Evolutionary conservation across 1,140 invertebrate genomes (phyloP), one percentile per base, ranked within the genome.

Genomic region (Forficula auricularia): DNA sequence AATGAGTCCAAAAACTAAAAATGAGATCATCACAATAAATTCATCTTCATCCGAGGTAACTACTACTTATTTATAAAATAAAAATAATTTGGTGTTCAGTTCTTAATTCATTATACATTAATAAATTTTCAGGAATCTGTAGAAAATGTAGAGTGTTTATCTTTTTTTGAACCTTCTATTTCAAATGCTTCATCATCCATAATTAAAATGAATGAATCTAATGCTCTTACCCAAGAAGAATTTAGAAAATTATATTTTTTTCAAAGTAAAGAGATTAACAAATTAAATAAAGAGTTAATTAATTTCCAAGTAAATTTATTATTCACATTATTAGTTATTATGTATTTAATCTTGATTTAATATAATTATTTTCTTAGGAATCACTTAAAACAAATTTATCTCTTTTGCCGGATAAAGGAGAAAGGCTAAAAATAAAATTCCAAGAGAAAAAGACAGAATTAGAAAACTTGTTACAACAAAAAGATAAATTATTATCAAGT

Each of bases 371-470:
- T 40, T 18, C 9, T 37, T 34, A 19, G 30, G 13, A 22, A 7
- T 12, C 14, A 38, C 12, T 27, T 19, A 31, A 34, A 30, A 12
- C n/a, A 20, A 67, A 72, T 42, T 41, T 72, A 36, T 45, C 59
- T 6, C 52, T 54, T 0, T 51, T 75, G 9, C 71, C 71, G 2
- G 71, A 75, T 49, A 61, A 63, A 27, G 69, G 71, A 1, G 49
- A 52, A 36, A 65, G 59, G 51, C 53, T 73, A 3, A 52, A 58
- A 14, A 40, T 62, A 35, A 58, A 59, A 19, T 58, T 63, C 18
- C 54, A 51, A 2, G 35, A 48, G 1, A 48, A 65, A 13, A 54
- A 68, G 54, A 50, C 42, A 14, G 54, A 65, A 48, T 55, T 67
- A 22, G 44, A 56, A 2, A 39, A 44, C 8, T 57, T 70, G 46